Evolutionary conservation across 2,113 vertebrate genomes (phyloP).

Genomic region (Sinocyclocheilus maitianheensis): DNA sequence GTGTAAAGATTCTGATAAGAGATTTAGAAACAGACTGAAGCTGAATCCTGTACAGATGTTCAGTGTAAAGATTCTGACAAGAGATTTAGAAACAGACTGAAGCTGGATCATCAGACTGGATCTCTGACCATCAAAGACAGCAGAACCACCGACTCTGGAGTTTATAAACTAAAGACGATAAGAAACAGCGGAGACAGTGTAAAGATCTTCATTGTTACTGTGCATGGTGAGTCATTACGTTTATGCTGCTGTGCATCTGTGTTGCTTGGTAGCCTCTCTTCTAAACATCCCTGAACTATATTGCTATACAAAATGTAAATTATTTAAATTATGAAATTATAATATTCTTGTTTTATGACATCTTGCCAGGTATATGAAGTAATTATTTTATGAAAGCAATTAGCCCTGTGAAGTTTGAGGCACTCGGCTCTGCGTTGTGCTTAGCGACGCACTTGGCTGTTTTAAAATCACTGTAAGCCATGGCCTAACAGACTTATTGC

Average conservation of each 20-base stretch:
- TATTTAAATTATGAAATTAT: background rate
- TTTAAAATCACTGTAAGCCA: too few species aligned
- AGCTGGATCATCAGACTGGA: background rate
- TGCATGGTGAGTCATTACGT: background rate
- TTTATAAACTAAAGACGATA: background rate
- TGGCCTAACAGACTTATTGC: background rate
- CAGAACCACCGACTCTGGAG: background rate
- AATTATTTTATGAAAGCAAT: background rate
- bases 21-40: background rate
- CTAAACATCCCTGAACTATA: background rate
- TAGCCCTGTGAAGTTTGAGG: background rate
- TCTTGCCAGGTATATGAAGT: background rate
- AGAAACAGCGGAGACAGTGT: too few species aligned
- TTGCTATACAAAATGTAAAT: background rate
- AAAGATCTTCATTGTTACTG: background rate
- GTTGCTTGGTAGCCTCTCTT: background rate
- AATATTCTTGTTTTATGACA: background rate
- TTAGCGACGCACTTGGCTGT: too few species aligned
- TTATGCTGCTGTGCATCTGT: background rate
- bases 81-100: background rate
- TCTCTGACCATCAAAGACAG: background rate
- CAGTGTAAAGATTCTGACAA: background rate
- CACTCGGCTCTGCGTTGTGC: too few species aligned
- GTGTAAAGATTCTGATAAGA: background rate
- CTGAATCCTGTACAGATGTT: background rate